phyloP scores from a whole-genome alignment of 1,140 invertebrate species.

The Maconellicoccus hirsutus region DNA sequence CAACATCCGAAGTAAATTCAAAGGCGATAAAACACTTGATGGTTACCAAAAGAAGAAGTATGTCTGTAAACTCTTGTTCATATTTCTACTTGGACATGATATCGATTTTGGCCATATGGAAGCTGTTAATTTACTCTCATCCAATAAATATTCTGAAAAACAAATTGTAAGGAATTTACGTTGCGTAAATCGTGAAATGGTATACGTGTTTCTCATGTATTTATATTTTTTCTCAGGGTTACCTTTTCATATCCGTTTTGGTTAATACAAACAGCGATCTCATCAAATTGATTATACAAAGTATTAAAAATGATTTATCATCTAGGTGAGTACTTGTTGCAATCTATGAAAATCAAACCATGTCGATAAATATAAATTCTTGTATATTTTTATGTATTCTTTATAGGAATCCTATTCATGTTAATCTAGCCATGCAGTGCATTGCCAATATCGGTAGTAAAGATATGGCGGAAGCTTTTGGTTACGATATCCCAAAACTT shows the following conservation, averaged over 20 bases:
- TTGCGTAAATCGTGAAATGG: constrained; percentile 23
- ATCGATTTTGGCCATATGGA: constrained; percentile 99
- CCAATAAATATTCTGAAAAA: constrained; percentile 99
- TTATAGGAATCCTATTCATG: constrained; percentile 87
- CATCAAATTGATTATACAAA: constrained; percentile 98
- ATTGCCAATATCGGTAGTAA: constrained; percentile 99
- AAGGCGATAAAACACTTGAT: constrained; percentile 99
- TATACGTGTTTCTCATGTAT: background rate
- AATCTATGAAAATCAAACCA: background rate
- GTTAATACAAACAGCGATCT: constrained; percentile 98
- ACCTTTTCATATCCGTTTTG: constrained; percentile 97
- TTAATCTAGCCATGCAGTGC: constrained; percentile 98
- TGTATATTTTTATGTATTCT: constrained; percentile 17
- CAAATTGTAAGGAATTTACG: constrained; percentile 78
- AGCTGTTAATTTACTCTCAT: constrained; percentile 98
- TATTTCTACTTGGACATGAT: constrained; percentile 97
- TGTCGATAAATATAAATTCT: background rate
- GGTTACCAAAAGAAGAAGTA: constrained; percentile 99
- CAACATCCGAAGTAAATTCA: constrained; percentile 99
- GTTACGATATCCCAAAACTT: constrained; percentile 93
- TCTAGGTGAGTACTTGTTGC: constrained; percentile 42
- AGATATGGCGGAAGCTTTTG: constrained; percentile 99
- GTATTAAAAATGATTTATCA: constrained; percentile 96
- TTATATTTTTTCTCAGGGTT: constrained; percentile 60
- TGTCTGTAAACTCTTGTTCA: constrained; percentile 98